These are phyloP conservation scores for Chloropsis hardwickii DNA, from an alignment of 2,113 vertebrate genomes.

Conservation along the genomic window DNA sequence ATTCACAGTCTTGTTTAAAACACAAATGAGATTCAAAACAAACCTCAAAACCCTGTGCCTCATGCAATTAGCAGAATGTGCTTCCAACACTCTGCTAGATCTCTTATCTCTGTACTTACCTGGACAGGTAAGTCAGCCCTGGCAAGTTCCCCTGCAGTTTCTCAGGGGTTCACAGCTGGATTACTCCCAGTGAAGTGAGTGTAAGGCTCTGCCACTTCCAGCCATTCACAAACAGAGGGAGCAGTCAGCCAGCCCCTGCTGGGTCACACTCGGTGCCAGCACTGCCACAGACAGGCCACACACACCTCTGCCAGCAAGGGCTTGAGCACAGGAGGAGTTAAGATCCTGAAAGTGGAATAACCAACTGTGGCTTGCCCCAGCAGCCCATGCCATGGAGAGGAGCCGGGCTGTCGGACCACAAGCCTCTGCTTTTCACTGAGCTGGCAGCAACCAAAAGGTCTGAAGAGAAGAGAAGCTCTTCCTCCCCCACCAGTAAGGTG, in stretches of 20 bases:
- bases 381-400: background rate
- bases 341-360: background rate
- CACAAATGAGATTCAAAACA: background rate
- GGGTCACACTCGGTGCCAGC: background rate
- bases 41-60: background rate
- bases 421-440: background rate
- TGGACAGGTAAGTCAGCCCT: background rate
- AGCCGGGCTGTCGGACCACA: background rate
- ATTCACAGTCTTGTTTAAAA: background rate
- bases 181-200: background rate
- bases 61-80: background rate
- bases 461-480: background rate
- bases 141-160: background rate
- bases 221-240: background rate
- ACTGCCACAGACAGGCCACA: background rate
- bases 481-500: background rate
- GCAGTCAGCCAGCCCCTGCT: background rate
- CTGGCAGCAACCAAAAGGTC: background rate
- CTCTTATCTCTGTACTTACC: background rate
- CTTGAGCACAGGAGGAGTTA: background rate
- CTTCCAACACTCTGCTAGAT: background rate
- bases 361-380: background rate
- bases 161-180: background rate
- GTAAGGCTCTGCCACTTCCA: background rate
- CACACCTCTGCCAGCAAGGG: background rate